phyloP scores from a whole-genome alignment of 2,797 vertebrate genomes.

The Bucorvus abyssinicus region DNA sequence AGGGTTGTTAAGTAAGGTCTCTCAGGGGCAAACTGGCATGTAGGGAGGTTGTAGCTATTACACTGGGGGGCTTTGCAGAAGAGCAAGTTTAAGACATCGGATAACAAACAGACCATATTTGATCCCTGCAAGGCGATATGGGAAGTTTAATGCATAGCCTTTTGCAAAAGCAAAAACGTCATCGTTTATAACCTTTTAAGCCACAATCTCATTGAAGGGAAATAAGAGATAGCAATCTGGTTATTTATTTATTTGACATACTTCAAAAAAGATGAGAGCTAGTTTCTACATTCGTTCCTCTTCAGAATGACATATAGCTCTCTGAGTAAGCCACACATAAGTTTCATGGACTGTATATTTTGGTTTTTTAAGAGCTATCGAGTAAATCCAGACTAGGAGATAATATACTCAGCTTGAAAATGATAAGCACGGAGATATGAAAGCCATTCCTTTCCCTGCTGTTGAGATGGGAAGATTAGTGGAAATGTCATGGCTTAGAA shows the following conservation, averaged over 20 bases:
- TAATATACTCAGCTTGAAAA: constrained; percentile 52
- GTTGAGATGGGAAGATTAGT: constrained; percentile 52
- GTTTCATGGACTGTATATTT: constrained; percentile 11
- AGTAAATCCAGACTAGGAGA: constrained; percentile 37
- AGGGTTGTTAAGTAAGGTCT: not conserved
- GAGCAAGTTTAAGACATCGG: not conserved
- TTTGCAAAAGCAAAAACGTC: not conserved
- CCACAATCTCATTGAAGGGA: constrained; percentile 7
- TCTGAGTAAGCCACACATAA: not conserved
- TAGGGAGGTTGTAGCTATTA: not conserved
- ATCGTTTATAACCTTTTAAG: constrained; percentile 6
- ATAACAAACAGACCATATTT: not conserved
- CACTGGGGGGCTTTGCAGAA: not conserved
- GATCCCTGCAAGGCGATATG: not conserved
- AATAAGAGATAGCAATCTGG: constrained; percentile 20
- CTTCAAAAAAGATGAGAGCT: constrained; percentile 18
- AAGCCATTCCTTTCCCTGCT: constrained; percentile 13
- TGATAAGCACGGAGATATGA: constrained; percentile 14
- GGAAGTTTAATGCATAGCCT: not conserved
- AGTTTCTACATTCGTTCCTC: constrained; percentile 7
- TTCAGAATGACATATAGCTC: not conserved
- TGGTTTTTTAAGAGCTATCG: constrained; percentile 13
- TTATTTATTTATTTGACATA: constrained; percentile 44
- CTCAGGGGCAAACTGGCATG: not conserved
- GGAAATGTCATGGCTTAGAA: constrained; percentile 60